A percentile compares a stretch with the other conserved stretches of the same genome.
These are phyloP conservation scores for Oryzias celebensis DNA, from an alignment of 2,113 vertebrate genomes.

Conservation along the genomic window DNA sequence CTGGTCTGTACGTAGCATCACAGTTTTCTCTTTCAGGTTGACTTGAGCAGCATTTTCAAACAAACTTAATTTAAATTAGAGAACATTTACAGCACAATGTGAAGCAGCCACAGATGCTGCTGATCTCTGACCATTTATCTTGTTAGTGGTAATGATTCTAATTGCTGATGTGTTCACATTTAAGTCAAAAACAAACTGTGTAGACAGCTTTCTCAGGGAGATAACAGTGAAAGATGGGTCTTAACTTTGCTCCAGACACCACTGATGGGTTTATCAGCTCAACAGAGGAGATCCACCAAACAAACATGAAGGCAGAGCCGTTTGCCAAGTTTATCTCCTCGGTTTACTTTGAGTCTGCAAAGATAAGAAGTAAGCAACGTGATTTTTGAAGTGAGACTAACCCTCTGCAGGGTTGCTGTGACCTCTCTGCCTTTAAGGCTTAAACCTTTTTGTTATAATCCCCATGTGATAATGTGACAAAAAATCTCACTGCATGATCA, in stretches of 20 bases:
- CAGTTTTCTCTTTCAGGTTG: too few relatives aligned
- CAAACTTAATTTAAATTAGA: background rate
- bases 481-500: background rate
- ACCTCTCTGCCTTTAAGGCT: conserved; percentile 34
- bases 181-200: background rate
- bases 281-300: conserved; percentile 43
- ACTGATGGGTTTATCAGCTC: conserved; percentile 50
- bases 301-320: conserved; percentile 32
- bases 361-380: conserved; percentile 48
- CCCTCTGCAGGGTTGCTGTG: conserved; percentile 25
- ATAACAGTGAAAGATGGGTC: conserved; percentile 21
- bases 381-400: conserved; percentile 17
- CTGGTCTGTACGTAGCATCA: too few relatives aligned
- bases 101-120: conserved; percentile 7
- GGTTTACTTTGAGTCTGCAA: conserved; percentile 39
- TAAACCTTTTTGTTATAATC: conserved; percentile 22
- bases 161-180: conserved; percentile 11
- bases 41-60: background rate
- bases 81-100: background rate
- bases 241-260: conserved; percentile 37
- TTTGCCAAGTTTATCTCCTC: conserved; percentile 40
- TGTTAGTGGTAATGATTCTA: conserved; percentile 25
- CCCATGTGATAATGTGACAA: conserved; percentile 18
- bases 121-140: conserved; percentile 3
- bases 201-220: conserved; percentile 13